Percentiles rank a stretch among this genome's conserved stretches.
Evolutionary conservation across 2,888 invertebrate species (phyloP).

Genomic region (Chrysotoxum bicinctum): DNA sequence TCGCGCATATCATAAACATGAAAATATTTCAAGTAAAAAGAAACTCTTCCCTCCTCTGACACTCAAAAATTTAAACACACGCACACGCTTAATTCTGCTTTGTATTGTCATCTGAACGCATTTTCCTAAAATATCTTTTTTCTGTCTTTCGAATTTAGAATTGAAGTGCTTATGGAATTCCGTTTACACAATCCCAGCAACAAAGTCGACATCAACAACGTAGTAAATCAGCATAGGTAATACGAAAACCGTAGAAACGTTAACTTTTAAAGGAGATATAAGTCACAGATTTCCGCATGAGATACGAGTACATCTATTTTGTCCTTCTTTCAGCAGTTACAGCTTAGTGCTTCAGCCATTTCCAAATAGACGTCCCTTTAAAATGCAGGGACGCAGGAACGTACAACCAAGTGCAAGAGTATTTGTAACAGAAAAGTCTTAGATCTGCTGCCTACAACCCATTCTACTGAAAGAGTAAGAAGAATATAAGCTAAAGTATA

Average conservation of each 20-base stretch:
- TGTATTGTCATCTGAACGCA: background rate
- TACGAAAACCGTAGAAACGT: slow-evolving; percentile 23
- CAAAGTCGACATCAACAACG: background rate
- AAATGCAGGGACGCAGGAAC: background rate
- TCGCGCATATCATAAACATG: background rate
- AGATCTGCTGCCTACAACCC: slow-evolving; percentile 58
- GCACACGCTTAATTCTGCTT: background rate
- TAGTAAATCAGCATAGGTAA: background rate
- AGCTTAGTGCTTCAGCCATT: slow-evolving; percentile 31
- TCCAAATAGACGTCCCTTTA: slow-evolving; percentile 26
- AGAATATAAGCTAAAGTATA: background rate
- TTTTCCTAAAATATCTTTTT: slow-evolving; percentile 4
- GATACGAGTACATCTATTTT: slow-evolving; percentile 4
- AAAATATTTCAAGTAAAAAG: background rate
- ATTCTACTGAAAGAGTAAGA: background rate
- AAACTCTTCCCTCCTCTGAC: background rate
- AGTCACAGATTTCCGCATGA: slow-evolving; percentile 37
- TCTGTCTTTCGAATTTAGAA: slow-evolving; percentile 11
- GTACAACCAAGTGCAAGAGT: slow-evolving; percentile 17
- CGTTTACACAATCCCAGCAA: slow-evolving; percentile 13
- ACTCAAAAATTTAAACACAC: background rate
- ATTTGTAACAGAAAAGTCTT: slow-evolving; percentile 41
- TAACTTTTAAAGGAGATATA: slow-evolving; percentile 53
- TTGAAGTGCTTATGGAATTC: slow-evolving; percentile 7
- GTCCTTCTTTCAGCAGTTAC: slow-evolving; percentile 30